phyloP scores from a whole-genome alignment of 2,888 invertebrate genomes.

The Trachelus troglodyta region DNA sequence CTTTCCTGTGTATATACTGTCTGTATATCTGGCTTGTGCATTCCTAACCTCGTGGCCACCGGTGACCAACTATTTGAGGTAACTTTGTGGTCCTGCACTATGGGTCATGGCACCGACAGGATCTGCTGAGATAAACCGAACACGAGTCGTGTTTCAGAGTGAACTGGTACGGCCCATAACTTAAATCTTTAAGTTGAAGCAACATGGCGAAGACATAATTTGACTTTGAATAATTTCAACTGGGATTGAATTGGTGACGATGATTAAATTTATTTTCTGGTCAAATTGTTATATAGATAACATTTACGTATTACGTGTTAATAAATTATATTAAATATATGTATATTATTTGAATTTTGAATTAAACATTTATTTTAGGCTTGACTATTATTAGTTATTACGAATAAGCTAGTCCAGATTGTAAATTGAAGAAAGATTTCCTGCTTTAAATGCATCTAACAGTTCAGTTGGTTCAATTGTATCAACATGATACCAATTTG shows the following conservation, averaged over 20 bases:
- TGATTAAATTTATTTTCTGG: neutral
- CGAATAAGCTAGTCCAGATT: neutral
- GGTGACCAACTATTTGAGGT: neutral
- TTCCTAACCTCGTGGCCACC: neutral
- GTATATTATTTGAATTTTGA: neutral
- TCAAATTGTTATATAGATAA: too few relatives aligned
- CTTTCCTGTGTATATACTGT: neutral
- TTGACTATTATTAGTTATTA: neutral
- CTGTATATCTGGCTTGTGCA: neutral
- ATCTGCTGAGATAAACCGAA: neutral
- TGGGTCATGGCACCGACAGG: too few relatives aligned
- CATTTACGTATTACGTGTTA: too few relatives aligned
- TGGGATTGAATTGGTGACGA: neutral
- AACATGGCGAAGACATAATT: neutral
- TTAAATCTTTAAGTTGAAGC: neutral
- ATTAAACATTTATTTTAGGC: neutral
- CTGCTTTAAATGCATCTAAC: neutral
- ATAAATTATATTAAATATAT: too few relatives aligned
- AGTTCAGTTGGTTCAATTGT: neutral
- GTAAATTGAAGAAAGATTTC: neutral
- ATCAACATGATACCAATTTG: neutral
- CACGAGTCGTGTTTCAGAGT: neutral
- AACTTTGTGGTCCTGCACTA: neutral
- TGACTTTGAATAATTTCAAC: neutral
- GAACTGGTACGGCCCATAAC: neutral